Base-by-base conservation (phyloP, 2,888 invertebrate species). In the Spisula solida region DNA sequence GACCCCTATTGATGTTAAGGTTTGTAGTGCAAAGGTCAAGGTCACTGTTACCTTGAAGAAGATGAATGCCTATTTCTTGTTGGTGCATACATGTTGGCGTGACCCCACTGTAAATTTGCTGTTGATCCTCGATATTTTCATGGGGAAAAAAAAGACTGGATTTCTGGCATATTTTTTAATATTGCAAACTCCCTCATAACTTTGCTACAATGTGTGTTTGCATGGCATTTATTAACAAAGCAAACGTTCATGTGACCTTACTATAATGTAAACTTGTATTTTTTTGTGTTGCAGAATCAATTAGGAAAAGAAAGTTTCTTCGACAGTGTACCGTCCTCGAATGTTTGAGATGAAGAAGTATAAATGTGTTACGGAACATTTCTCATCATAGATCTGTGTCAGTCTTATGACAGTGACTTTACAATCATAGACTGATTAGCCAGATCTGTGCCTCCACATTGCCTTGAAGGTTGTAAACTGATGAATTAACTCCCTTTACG, bases 261-360 rank as follows among this genome's bases (percentile, higher is more conserved):
- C 2, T 10, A 66, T 66, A 66, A n/a, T 66, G n/a, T 66, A 8
- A 66, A 66, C 25, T 66, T 80, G 10, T 78, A 70, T 60, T 82
- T 60, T 41, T n/a, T 34, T 84, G 75, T 91, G 70, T 92, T 93
- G 55, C 94, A 96, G 96, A 93, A 93, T 82, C 95, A 95, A 94
- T 91, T 96, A 79, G 94, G 96, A 81, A 94, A 94, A 83, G 96
- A 96, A 82, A 92, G 93, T 82, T 96, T 95, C 91, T 92, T 95
- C 56, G 96, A 95, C 86, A 94, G 94, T 85, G 95, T 95, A 29
- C 95, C 95, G 70, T 95, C 96, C 51, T 96, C 96, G 2, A 95
- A 96, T 90, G 96, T 96, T 82, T 96, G 95, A 95, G 41, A 89
- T 75, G 18, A 34, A 75, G 31, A 25, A 75, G 34, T 31, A 34